A percentile compares a stretch with the other conserved stretches of the same genome.
Evolutionary conservation across 1,140 invertebrate species (phyloP).

Genomic region (Polypedilum vanderplanki): DNA sequence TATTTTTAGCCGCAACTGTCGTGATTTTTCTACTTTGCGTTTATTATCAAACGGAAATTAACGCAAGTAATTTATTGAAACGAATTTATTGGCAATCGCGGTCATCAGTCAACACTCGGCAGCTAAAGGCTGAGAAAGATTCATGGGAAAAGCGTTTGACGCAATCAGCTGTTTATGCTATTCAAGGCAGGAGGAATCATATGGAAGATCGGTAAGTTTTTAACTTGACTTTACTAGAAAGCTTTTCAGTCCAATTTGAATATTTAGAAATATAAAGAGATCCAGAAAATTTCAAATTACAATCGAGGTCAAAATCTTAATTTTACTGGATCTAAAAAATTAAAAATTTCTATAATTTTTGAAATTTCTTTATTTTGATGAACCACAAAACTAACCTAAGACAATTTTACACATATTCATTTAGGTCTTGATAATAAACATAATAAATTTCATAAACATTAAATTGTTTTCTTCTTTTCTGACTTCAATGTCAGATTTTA

Average conservation of each 20-base stretch:
- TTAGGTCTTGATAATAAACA: too few species aligned
- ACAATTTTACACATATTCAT: too few species aligned
- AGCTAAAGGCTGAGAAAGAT: slow-evolving; percentile 51
- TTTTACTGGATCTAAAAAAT: neutral
- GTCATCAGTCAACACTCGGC: slow-evolving; percentile 51
- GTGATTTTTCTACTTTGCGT: slow-evolving; percentile 58
- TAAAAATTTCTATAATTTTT: neutral
- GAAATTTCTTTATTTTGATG: too few species aligned
- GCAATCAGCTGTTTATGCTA: slow-evolving; percentile 74
- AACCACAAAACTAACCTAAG: too few species aligned
- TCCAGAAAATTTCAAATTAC: neutral
- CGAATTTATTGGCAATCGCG: slow-evolving; percentile 62
- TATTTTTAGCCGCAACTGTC: slow-evolving; percentile 58
- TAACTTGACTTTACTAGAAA: slow-evolving; percentile 36
- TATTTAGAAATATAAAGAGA: neutral
- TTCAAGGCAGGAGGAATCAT: slow-evolving; percentile 76
- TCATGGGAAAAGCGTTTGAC: slow-evolving; percentile 71
- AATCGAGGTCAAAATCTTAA: neutral
- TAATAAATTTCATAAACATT: too few species aligned
- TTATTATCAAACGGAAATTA: slow-evolving; percentile 70
- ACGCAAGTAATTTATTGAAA: slow-evolving; percentile 65
- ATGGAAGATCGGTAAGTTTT: slow-evolving; percentile 76
- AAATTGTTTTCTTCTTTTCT: too few species aligned
- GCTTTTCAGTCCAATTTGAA: slow-evolving; percentile 45
- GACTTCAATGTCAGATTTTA: too few species aligned